Evolutionary conservation across 2,113 vertebrate genomes (phyloP).

Genomic region (Pterocles orientalis): DNA sequence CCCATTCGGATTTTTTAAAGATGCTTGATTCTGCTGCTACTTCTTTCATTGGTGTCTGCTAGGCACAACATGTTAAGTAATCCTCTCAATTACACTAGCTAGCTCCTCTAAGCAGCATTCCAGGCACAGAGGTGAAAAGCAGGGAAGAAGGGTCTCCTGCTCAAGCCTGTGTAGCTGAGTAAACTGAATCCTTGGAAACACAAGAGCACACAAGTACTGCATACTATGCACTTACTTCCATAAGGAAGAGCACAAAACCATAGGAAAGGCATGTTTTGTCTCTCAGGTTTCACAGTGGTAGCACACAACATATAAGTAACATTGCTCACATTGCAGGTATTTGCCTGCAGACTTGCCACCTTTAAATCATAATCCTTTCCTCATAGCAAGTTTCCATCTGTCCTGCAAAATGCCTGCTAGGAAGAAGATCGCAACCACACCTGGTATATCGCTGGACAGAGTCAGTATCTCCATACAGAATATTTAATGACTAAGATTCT

Average conservation of each 20-base stretch:
- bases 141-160: background rate
- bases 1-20: background rate
- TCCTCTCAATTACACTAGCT: background rate
- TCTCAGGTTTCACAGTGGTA: background rate
- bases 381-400: background rate
- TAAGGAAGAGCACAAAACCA: background rate
- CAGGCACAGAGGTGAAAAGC: background rate
- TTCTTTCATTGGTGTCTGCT: background rate
- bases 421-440: background rate
- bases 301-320: background rate
- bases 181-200: background rate
- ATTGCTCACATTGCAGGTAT: background rate
- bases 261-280: background rate
- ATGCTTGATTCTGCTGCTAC: background rate
- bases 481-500: background rate
- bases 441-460: background rate
- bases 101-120: background rate
- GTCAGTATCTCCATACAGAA: background rate
- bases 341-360: background rate
- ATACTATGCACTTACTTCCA: background rate
- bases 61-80: background rate
- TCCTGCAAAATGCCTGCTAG: background rate
- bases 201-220: background rate
- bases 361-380: background rate
- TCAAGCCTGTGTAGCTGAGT: background rate